A percentile compares a stretch with the other conserved stretches of the same genome.
Evolutionary conservation across 2,113 vertebrate species (phyloP).

Genomic region (Tychaedon coryphoeus): DNA sequence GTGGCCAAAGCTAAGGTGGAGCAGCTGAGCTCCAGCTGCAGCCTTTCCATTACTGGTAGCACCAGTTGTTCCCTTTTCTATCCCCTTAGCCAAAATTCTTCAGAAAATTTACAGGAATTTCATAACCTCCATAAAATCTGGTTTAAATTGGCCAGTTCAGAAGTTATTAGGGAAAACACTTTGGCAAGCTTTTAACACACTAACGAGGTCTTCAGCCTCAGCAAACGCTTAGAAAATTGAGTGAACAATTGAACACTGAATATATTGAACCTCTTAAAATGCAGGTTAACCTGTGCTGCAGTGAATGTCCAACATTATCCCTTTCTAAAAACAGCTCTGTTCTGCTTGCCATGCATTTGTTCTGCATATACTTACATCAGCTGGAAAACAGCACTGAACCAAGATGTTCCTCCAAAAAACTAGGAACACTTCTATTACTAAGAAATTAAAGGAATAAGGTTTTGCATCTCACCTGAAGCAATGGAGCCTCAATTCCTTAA

Average conservation of each 20-base stretch:
- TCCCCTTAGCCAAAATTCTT: background rate
- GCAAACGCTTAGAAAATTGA: conserved; percentile 60
- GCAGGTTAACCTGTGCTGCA: conserved; percentile 37
- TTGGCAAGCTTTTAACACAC: background rate
- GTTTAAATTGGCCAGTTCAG: background rate
- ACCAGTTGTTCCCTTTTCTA: background rate
- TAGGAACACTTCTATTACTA: background rate
- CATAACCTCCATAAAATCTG: background rate
- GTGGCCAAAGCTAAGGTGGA: background rate
- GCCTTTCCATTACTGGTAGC: background rate
- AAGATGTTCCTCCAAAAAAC: conserved; percentile 21
- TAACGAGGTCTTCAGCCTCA: conserved; percentile 56
- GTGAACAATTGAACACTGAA: conserved; percentile 52
- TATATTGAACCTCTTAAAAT: conserved; percentile 58
- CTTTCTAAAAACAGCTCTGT: conserved; percentile 22
- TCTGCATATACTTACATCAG: conserved; percentile 2
- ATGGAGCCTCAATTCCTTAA: background rate
- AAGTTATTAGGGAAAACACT: background rate
- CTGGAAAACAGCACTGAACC: background rate
- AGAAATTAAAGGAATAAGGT: background rate
- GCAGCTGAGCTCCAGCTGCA: background rate
- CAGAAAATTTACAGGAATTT: background rate
- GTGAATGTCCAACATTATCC: background rate
- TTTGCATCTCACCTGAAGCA: conserved; percentile 5
- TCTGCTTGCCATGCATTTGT: conserved; percentile 25